These are phyloP conservation scores for Sphenodon punctatus DNA, from an alignment of 2,797 vertebrate species.

Conservation along the genomic window DNA sequence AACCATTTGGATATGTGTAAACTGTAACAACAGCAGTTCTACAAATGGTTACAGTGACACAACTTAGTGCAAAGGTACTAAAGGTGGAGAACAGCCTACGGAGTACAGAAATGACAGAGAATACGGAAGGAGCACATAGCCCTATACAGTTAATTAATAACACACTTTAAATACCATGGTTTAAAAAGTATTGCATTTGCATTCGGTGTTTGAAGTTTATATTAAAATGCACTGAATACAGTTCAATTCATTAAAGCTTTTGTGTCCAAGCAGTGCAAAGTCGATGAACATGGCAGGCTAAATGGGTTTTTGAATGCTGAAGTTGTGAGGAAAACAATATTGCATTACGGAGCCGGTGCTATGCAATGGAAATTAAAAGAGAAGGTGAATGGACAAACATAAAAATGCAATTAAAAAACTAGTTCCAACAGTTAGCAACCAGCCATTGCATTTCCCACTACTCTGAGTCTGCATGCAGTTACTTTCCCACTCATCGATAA, in stretches of 20 bases:
- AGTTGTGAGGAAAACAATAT: constrained; percentile 67
- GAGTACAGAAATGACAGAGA: constrained; percentile 69
- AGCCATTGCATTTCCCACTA: constrained; percentile 17
- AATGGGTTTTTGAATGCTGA: constrained; percentile 51
- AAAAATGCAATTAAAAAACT: constrained; percentile 68
- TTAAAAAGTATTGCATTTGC: constrained; percentile 77
- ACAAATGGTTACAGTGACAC: constrained; percentile 70
- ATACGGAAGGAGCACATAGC: constrained; percentile 69
- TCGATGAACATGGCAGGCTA: constrained; percentile 50
- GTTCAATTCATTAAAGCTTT: constrained; percentile 73
- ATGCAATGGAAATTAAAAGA: constrained; percentile 65
- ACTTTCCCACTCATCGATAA: neutral
- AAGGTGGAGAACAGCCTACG: constrained; percentile 63
- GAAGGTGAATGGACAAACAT: constrained; percentile 62
- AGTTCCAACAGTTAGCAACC: constrained; percentile 74
- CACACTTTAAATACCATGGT: constrained; percentile 65
- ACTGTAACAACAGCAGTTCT: constrained; percentile 63
- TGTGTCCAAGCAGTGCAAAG: constrained; percentile 74
- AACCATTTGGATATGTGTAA: constrained; percentile 45
- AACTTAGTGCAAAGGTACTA: constrained; percentile 68
- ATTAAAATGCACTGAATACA: constrained; percentile 72
- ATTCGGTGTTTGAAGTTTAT: constrained; percentile 66
- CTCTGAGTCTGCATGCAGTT: neutral
- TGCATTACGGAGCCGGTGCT: constrained; percentile 55
- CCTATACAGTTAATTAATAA: constrained; percentile 59